Evolutionary conservation across 2,888 invertebrate genomes (phyloP), one percentile per base, ranked within the genome.

Genomic region (Leucania comma): DNA sequence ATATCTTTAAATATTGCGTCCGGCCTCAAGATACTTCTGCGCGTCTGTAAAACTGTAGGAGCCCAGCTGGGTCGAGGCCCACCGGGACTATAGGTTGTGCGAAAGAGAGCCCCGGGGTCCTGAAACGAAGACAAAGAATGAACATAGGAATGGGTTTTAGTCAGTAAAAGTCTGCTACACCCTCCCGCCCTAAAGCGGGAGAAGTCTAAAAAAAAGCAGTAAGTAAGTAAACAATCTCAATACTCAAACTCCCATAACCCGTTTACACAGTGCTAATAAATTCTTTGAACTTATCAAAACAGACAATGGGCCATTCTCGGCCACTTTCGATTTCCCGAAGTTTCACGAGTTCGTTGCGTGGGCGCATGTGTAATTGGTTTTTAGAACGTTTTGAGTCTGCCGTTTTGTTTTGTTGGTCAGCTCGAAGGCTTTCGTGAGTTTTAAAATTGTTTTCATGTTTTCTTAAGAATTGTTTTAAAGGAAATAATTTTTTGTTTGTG

Each of bases 241-340:
- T 29, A 3, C 29, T 29, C 42, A 14, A 80, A 48, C 29, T 53
- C 26, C 54, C 57, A 70, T 61, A 78, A 75, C 71, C 84, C 63
- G 66, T 80, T 77, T 80, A 63, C 61, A 17, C 73, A 26, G 60
- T 66, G 73, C 57, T 81, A 80, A 80, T 84, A 83, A 78, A 84
- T 80, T 84, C 68, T 81, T 73, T 68, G 69, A 82, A 73, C 77
- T 61, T 67, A 70, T 75, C 70, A 51, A 38, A 68, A 32, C 57
- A 79, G 57, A 83, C 83, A 83, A 83, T 83, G 78, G 75, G 51
- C 54, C 66, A 63, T 73, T 75, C 69, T 64, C 76, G 75, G 65
- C 75, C 80, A 88, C 88, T 88, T 88, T 88, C 88, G 79, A 80
- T 88, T 88, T 88, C 78, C 82, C 85, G 74, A 68, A 81, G 85